Conservation (phyloP, 2,797 vertebrate genomes). For the Falco peregrinus region DNA sequence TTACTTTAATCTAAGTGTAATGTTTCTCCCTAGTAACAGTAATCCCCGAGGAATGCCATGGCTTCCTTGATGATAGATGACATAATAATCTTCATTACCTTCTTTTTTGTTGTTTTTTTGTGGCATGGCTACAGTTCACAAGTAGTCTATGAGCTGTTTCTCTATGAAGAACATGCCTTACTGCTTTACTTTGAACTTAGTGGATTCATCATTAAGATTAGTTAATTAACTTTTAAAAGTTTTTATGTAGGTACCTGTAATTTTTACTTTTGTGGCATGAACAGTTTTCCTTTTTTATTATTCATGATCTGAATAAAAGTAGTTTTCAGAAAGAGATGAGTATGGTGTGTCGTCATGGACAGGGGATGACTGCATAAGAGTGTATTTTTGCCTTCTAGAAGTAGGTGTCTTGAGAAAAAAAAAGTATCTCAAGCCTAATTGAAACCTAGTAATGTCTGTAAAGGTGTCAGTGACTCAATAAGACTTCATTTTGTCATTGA, state of each 20-base stretch:
- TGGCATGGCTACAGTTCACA: background rate
- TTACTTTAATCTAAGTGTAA: slow-evolving; percentile 15
- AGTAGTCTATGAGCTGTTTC: background rate
- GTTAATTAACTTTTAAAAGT: background rate
- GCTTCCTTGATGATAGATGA: background rate
- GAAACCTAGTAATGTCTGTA: background rate
- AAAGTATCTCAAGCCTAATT: background rate
- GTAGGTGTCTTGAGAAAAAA: background rate
- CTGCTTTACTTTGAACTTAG: background rate
- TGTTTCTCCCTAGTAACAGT: background rate
- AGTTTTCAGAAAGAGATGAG: background rate
- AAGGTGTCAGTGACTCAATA: background rate
- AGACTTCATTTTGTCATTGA: background rate
- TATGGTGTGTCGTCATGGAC: background rate
- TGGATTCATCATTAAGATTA: background rate
- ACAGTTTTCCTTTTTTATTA: background rate
- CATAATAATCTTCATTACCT: background rate
- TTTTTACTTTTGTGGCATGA: background rate
- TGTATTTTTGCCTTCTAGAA: background rate
- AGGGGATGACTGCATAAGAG: background rate
- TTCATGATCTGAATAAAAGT: background rate
- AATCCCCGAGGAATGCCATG: background rate
- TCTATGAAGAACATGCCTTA: background rate
- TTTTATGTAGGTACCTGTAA: background rate
- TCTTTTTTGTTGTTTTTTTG: background rate